Evolutionary conservation across 2,888 invertebrate species (phyloP), one percentile per base, ranked within the genome.

Genomic region (Drosophila aldrichi): DNA sequence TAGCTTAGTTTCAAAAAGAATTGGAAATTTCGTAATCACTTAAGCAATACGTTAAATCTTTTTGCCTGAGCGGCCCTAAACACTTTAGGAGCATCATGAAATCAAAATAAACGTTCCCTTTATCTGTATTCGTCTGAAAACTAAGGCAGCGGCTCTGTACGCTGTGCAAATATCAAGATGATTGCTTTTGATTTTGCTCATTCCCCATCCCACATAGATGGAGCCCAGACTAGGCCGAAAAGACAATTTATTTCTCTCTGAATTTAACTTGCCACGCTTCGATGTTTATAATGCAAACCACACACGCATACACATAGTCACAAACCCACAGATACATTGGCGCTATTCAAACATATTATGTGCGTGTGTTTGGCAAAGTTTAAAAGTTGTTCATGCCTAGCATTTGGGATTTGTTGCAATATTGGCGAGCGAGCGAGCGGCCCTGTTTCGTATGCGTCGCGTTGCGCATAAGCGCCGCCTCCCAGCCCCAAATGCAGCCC

Each of bases 351-450:
- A 59, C 71, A 46, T 57, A 55, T 65, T 61, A 60, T 68, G 43
- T 62, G 64, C 38, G 63, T 56, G 70, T 63, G 73, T 65, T 46
- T 56, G 58, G 66, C 52, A 41, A 76, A 87, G 85, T 82, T 84
- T 78, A 85, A 85, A 84, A 88, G 83, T 88, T 84, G 75, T 78
- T 86, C 84, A 85, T 84, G 88, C 75, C 74, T 86, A 55, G 84
- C 86, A 84, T 88, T 88, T 82, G 74, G 83, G 86, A 84, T 85
- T 84, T 80, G 88, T 73, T 82, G 69, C 83, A 81, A 85, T 76
- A 86, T 88, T 79, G 70, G 12, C 48, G 66, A n/a, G n/a, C n/a
- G 68, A 59, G n/a, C 48, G 66, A 70, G 63, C 63, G 66, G 60
- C 46, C 57, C 65, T 77, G 77, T 61, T 88, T 77, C 60, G 85